phyloP scores from a whole-genome alignment of 2,113 vertebrate genomes.

The Irena cyanogastra region DNA sequence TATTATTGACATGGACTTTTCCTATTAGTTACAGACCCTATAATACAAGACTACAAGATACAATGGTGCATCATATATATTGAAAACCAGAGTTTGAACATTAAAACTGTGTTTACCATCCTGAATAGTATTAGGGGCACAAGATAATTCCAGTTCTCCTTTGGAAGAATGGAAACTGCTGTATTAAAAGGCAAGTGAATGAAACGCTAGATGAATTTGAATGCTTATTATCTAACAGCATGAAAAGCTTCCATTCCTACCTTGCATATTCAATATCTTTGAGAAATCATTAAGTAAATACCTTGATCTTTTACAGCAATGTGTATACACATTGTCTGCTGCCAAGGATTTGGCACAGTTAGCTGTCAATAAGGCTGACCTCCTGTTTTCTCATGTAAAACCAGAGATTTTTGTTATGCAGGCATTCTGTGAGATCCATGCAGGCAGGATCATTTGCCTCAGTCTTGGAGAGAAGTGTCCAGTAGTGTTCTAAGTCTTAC shows the following conservation, averaged over 20 bases:
- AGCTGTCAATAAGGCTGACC: not conserved
- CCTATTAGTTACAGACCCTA: not conserved
- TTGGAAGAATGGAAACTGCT: not conserved
- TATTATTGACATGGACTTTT: not conserved
- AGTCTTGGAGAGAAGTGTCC: not conserved
- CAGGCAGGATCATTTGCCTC: not conserved
- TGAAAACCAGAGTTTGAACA: not conserved
- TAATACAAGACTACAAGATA: not conserved
- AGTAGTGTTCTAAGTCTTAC: not conserved
- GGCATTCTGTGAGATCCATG: not conserved
- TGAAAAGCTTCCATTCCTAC: not conserved
- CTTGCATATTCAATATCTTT: not conserved
- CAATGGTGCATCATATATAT: accelerated
- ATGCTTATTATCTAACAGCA: not conserved
- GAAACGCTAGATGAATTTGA: not conserved
- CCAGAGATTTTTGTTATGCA: not conserved
- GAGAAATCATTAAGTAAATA: not conserved
- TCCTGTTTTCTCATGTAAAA: not conserved
- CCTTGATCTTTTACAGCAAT: not conserved
- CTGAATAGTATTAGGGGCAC: not conserved
- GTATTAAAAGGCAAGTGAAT: not conserved
- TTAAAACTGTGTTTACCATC: not conserved
- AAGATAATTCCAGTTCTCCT: not conserved
- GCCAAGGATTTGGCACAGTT: not conserved
- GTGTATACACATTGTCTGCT: not conserved